phyloP scores from a whole-genome alignment of 2,888 invertebrate genomes.

The Piscicola geometra region DNA sequence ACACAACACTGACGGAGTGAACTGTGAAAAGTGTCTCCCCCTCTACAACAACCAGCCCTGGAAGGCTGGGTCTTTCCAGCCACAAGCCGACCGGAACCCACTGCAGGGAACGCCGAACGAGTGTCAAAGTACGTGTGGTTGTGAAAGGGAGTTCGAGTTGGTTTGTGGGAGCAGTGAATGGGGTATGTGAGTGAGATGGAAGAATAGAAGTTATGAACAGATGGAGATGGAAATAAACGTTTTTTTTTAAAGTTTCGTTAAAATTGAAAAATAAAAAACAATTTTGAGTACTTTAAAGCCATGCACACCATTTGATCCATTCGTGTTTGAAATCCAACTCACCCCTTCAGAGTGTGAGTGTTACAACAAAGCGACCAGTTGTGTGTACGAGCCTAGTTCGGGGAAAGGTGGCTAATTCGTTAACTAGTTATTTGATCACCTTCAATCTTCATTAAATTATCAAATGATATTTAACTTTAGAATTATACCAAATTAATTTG shows the following conservation, averaged over 20 bases:
- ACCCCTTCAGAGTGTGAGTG: conserved; percentile 45
- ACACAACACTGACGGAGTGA: conserved; percentile 48
- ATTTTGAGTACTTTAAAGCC: no score
- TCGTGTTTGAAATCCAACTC: no score
- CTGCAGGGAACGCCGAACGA: conserved; percentile 45
- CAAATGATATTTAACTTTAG: no score
- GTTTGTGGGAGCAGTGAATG: background rate
- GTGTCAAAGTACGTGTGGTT: conserved; percentile 44
- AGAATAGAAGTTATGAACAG: no score
- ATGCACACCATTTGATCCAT: no score
- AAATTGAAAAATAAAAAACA: no score
- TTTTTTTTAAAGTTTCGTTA: background rate
- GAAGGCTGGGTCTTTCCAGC: conserved; percentile 45
- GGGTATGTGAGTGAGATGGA: background rate
- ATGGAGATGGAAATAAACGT: no score
- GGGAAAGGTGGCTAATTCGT: conserved; percentile 39
- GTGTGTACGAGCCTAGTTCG: conserved; percentile 43
- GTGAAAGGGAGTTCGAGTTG: no score
- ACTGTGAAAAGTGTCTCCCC: conserved; percentile 47
- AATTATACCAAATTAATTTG: no score
- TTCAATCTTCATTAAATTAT: no score
- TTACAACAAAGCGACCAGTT: conserved; percentile 45
- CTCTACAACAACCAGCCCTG: conserved; percentile 48
- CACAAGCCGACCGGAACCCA: conserved; percentile 37
- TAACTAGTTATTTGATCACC: no score